Percentiles rank a stretch among this genome's conserved stretches.
phyloP scores from a whole-genome alignment of 2,113 vertebrate species.

The Petrocephalus zakoni region DNA sequence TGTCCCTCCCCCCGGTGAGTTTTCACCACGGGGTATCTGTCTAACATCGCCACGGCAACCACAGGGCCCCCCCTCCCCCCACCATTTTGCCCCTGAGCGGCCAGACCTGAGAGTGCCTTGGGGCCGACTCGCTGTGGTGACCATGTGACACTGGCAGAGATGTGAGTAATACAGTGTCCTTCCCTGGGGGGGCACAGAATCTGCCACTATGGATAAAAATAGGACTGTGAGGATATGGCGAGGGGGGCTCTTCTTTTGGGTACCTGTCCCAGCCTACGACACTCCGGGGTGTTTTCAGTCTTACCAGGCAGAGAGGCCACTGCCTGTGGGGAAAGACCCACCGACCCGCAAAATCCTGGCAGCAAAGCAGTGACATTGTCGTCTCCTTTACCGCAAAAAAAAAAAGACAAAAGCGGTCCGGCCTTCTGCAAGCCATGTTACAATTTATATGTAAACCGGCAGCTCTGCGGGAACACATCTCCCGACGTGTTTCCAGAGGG shows the following conservation, averaged over 20 bases:
- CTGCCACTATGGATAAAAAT: conserved; percentile 26
- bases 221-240: conserved; percentile 4
- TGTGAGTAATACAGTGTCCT: conserved; percentile 27
- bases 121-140: background rate
- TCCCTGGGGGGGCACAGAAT: conserved; percentile 16
- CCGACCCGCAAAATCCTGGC: background rate
- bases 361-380: background rate
- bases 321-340: background rate
- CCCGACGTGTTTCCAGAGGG: background rate
- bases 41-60: background rate
- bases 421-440: background rate
- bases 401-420: background rate
- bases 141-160: conserved; percentile 11
- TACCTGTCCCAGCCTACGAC: background rate
- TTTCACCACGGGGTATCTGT: background rate
- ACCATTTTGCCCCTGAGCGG: background rate
- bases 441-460: conserved; percentile 11
- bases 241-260: conserved; percentile 20
- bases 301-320: background rate
- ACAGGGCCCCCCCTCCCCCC: too few species aligned
- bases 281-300: background rate
- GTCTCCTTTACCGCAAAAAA: background rate
- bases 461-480: background rate
- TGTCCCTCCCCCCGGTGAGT: background rate
- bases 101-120: background rate